Conservation (phyloP, 92 coral and sea anemone species). For the Phenganax stokvisi region DNA sequence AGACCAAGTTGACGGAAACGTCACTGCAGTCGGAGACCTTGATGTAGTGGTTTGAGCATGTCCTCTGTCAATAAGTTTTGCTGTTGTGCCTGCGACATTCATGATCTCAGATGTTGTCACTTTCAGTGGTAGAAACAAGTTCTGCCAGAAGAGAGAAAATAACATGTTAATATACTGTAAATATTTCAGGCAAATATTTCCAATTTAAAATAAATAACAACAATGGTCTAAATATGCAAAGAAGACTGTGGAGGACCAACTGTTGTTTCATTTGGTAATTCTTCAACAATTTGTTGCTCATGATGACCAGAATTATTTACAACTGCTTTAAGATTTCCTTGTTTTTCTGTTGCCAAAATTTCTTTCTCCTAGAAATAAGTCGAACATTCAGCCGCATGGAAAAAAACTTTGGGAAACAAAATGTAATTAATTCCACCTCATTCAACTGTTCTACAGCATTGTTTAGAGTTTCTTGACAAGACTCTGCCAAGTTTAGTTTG, state of each 20-base stretch:
- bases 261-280: conserved; percentile 1
- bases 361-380: neutral
- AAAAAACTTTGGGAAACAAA: neutral
- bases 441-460: neutral
- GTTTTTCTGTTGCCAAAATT: neutral
- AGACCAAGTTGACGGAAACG: conserved; percentile 63
- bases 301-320: neutral
- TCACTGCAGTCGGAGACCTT: conserved; percentile 17
- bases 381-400: neutral
- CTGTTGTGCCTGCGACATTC: conserved; percentile 56
- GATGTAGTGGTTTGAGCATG: conserved; percentile 11
- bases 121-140: conserved; percentile 51
- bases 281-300: conserved; percentile 10
- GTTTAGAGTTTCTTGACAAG: conserved; percentile 1
- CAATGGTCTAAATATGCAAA: neutral
- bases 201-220: neutral
- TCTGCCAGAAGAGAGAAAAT: conserved; percentile 14
- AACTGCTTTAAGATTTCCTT: neutral
- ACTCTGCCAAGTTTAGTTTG: conserved; percentile 8
- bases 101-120: conserved; percentile 68
- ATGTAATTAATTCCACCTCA: neutral
- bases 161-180: neutral
- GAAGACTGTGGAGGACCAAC: conserved; percentile 6
- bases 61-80: conserved; percentile 43
- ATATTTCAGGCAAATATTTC: neutral